Base-by-base conservation (phyloP, 2,888 invertebrate species). In the Meandrusa payeni region DNA sequence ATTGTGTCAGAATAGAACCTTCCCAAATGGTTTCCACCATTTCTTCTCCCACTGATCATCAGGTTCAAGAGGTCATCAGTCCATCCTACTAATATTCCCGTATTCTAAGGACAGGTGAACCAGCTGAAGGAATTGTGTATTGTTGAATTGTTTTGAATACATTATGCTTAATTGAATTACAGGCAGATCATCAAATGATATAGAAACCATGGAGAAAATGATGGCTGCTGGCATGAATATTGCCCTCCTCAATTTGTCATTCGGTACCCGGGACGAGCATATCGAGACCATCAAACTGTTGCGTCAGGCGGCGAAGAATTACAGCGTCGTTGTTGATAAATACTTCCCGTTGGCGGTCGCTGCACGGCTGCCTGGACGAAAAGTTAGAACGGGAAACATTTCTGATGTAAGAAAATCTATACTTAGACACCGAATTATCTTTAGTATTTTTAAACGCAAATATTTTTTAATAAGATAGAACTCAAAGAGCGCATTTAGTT, bases 321-420 rank as follows among this genome's bases (percentile, higher is more conserved):
- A 91, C 52, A 91, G 93, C 51, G 76, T 89, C 9, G 89, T 82
- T 34, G 77, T 90, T 47, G 92, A 91, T 0, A 88, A 90, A 43
- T 85, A 83, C 33, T 91, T 88, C 58, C 93, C 96, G 0, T 80
- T 97, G n/a, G 95, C 93, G 1, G 94, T 98, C 55, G 97, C 95
- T 22, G 81, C 95, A 20, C 94, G 94, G 55, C 92, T 97, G 0
- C 92, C 94, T 57, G 97, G 97, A 1, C 94, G 95, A 0, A 97
- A 97, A 76, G 97, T 98, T 52, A 90, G 95, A 57, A 97, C 96
- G 11, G 97, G 97, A 19, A 85, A 92, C 10, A 87, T 97, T 50
- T 91, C 93, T 67, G 94, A 94, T 37, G 96, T 95, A 85, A 70
- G 90, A 79, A 48, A 33, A 23, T 11, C 24, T 37, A 17, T 9